Conservation (phyloP, 2,113 vertebrate species). For the Harpagus bidentatus region DNA sequence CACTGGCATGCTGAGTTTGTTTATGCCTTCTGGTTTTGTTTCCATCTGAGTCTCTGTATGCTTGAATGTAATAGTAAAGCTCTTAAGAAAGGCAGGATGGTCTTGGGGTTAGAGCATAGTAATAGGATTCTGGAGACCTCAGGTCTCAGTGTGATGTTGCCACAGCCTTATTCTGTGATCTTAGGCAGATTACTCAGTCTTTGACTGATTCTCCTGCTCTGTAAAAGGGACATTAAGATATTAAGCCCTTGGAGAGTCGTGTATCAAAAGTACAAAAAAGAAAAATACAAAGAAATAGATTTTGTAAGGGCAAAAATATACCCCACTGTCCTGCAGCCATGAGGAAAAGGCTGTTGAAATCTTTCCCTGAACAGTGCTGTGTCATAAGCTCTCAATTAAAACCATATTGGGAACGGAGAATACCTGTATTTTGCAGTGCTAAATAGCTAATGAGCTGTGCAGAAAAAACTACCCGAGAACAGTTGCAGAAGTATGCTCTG, state of each 20-base stretch:
- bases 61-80: slow-evolving; percentile 23
- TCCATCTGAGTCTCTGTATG: neutral
- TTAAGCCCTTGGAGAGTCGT: neutral
- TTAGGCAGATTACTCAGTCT: slow-evolving; percentile 35
- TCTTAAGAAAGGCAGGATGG: slow-evolving; percentile 6
- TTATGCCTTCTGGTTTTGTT: neutral
- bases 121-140: slow-evolving; percentile 40
- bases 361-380: neutral
- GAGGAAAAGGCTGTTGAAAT: neutral
- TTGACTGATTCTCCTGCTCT: slow-evolving; percentile 27
- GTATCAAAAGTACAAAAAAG: neutral
- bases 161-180: slow-evolving; percentile 10
- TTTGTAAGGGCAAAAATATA: neutral
- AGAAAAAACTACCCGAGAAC: neutral
- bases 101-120: slow-evolving; percentile 24
- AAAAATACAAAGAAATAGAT: neutral
- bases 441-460: slow-evolving; percentile 16
- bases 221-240: slow-evolving; percentile 28
- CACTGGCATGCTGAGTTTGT: neutral
- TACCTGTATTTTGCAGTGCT: neutral
- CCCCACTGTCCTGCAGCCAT: neutral
- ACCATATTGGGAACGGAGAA: neutral
- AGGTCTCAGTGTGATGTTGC: slow-evolving; percentile 11
- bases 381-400: slow-evolving; percentile 28
- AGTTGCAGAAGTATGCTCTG: neutral